Conservation (phyloP, 2,888 invertebrate species). For the Orchestes rusci region DNA sequence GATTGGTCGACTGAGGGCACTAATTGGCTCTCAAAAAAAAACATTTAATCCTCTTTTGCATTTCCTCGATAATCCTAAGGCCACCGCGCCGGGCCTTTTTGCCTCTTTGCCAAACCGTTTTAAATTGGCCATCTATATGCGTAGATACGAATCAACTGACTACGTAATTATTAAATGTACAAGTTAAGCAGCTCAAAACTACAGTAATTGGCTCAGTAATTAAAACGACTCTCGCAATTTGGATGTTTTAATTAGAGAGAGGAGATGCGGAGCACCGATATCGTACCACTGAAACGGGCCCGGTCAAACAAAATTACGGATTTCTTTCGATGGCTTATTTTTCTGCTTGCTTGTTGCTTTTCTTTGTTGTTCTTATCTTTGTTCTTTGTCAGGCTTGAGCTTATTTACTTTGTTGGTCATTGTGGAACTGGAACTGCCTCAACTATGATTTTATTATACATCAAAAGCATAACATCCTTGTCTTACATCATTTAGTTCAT, state of each 20-base stretch:
- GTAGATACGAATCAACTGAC: constrained; percentile 35
- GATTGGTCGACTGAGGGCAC: no score
- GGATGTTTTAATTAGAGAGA: constrained; percentile 37
- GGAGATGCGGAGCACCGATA: constrained; percentile 26
- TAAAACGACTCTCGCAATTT: constrained; percentile 37
- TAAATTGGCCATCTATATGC: constrained; percentile 35
- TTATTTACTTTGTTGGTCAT: no score
- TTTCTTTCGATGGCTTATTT: constrained; percentile 20
- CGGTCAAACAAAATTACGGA: constrained; percentile 23
- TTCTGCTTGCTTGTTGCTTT: constrained; percentile 9
- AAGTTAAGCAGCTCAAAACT: constrained; percentile 36
- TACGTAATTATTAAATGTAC: constrained; percentile 37
- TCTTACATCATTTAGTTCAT: no score
- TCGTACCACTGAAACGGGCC: constrained; percentile 9
- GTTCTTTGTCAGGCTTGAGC: no score
- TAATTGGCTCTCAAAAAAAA: no score
- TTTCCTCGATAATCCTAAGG: no score
- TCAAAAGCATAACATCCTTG: no score
- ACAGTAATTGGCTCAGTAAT: constrained; percentile 37
- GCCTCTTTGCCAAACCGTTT: no score
- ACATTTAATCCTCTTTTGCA: no score
- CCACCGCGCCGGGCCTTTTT: no score
- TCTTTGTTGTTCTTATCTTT: background rate
- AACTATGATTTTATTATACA: no score
- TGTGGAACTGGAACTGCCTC: no score